Percentiles rank a stretch among this genome's conserved stretches.
Evolutionary conservation across 2,797 vertebrate genomes (phyloP).

Genomic region (Nyctalus aviator): DNA sequence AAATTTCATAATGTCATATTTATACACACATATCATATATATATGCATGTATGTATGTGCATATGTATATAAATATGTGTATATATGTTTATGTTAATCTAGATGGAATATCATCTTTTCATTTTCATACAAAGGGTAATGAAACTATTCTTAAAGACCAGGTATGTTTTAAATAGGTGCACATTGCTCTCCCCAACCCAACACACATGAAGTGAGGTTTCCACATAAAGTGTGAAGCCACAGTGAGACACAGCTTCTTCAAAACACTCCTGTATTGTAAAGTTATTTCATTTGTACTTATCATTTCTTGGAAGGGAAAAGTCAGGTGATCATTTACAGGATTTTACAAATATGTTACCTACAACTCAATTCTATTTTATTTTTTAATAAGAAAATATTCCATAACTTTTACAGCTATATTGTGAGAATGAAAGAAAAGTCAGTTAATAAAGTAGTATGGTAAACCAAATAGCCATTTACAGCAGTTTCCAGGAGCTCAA

Average conservation of each 20-base stretch:
- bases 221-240: neutral
- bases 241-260: neutral
- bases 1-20: neutral
- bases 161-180: neutral
- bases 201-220: neutral
- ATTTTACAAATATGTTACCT: conserved; percentile 46
- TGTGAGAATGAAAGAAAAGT: conserved; percentile 35
- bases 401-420: neutral
- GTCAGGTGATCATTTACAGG: conserved; percentile 50
- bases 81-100: neutral
- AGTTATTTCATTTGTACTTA: conserved; percentile 33
- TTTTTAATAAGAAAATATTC: conserved; percentile 29
- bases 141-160: neutral
- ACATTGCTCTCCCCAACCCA: neutral
- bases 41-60: neutral
- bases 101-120: neutral
- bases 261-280: neutral
- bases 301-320: conserved; percentile 40
- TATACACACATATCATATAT: neutral
- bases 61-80: neutral
- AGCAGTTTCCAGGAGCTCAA: neutral
- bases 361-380: conserved; percentile 10
- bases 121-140: neutral
- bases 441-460: neutral
- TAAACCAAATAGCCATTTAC: neutral